Evolutionary conservation across 2,113 vertebrate species (phyloP).

Genomic region (Clarias magur): DNA sequence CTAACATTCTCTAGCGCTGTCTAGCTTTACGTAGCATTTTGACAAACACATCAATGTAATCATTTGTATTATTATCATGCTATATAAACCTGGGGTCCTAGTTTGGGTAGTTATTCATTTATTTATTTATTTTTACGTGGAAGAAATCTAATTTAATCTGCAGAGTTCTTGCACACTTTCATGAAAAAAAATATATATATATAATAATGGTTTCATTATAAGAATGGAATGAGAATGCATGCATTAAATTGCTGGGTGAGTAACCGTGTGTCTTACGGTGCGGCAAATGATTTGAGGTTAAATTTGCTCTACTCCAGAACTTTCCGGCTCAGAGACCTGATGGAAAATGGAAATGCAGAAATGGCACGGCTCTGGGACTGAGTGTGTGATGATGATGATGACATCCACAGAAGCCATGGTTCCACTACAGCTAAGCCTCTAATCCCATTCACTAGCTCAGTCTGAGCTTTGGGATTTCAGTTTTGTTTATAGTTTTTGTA

Average conservation of each 20-base stretch:
- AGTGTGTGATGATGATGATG: conserved; percentile 10
- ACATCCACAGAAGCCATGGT: not conserved
- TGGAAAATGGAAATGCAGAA: not conserved
- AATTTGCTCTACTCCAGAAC: not conserved
- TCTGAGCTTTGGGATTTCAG: not conserved
- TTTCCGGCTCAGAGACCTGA: conserved; percentile 5
- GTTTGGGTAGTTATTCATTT: not conserved
- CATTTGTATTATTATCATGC: not conserved
- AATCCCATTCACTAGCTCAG: conserved; percentile 5
- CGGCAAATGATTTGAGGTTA: not conserved
- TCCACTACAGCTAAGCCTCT: not conserved
- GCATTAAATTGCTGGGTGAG: not conserved
- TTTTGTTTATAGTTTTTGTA: too few relatives aligned
- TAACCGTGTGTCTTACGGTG: not conserved
- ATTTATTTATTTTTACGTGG: not conserved
- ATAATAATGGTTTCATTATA: not conserved
- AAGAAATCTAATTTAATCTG: not conserved
- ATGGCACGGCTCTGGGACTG: not conserved
- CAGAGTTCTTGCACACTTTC: not conserved
- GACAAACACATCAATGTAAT: not conserved
- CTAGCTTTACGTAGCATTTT: not conserved
- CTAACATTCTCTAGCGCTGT: not conserved
- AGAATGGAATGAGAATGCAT: not conserved
- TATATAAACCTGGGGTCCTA: too few relatives aligned
- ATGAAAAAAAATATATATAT: not conserved